Conservation (phyloP, 2,113 vertebrate species). For the Mungos mungo region DNA sequence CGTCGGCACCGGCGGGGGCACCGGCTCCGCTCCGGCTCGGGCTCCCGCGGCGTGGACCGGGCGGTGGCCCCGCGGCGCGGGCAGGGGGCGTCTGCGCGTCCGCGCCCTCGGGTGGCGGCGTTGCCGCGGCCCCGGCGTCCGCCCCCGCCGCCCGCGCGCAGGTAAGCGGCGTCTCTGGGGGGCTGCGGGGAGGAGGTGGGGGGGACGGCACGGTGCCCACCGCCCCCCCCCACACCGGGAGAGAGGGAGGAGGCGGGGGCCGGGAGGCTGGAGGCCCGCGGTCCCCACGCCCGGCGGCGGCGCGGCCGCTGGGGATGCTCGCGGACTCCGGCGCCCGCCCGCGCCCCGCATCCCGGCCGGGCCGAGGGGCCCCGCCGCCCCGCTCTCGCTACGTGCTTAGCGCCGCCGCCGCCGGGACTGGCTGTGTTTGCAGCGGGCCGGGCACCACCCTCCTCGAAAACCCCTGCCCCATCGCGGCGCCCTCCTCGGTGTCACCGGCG, state of each 20-base stretch:
- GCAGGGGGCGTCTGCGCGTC: conserved; percentile 48
- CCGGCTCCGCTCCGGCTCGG: neutral
- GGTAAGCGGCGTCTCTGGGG: conserved; percentile 48
- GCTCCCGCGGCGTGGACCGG: conserved; percentile 15
- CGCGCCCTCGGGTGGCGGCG: conserved; percentile 10
- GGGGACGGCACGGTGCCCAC: neutral
- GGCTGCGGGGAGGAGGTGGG: neutral
- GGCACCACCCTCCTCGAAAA: neutral
- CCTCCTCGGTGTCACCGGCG: neutral
- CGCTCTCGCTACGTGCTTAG: conserved; percentile 6
- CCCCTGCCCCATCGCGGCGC: neutral
- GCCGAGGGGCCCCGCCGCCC: neutral
- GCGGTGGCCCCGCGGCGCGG: conserved; percentile 28
- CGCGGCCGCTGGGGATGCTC: conserved; percentile 32
- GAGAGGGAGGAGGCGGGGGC: neutral
- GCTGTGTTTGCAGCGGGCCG: neutral
- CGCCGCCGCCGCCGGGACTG: neutral
- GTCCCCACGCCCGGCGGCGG: neutral
- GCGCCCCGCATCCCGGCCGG: conserved; percentile 49
- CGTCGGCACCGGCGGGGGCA: conserved; percentile 40
- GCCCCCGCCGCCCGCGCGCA: neutral
- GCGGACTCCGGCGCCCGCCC: neutral
- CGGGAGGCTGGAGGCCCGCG: conserved; percentile 34
- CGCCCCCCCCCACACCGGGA: neutral
- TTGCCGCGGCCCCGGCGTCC: neutral